phyloP scores from a whole-genome alignment of 2,888 invertebrate species.

The Dasysyrphus albostriatus region DNA sequence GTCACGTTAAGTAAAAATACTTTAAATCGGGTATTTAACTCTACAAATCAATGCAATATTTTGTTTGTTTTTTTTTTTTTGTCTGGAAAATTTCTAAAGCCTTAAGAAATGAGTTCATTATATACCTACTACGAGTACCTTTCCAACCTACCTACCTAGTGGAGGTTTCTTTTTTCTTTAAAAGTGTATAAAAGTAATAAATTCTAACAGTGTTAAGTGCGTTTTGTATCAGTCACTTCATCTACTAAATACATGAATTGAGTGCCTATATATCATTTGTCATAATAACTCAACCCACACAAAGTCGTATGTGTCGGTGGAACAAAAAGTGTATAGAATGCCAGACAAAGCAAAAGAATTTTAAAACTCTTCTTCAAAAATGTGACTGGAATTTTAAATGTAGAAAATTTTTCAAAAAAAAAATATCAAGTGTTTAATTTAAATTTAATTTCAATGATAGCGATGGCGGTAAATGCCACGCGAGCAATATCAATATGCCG shows the following conservation, averaged over 20 bases:
- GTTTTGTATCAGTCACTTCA: background rate
- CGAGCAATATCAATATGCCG: background rate
- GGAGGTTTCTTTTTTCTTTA: background rate
- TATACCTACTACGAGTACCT: no score
- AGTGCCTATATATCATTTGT: background rate
- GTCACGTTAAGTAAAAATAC: background rate
- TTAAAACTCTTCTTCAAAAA: slow-evolving; percentile 6
- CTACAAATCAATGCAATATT: slow-evolving; percentile 13
- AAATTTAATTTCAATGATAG: background rate
- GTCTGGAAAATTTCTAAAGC: background rate
- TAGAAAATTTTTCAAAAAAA: background rate
- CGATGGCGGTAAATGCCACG: background rate
- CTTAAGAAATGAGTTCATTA: background rate
- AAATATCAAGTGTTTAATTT: background rate
- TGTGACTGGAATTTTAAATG: slow-evolving; percentile 49
- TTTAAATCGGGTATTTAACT: slow-evolving; percentile 14
- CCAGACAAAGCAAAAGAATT: slow-evolving; percentile 47
- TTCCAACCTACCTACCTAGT: background rate
- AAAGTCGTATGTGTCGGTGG: background rate
- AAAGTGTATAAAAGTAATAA: background rate
- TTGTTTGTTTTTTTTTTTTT: no score
- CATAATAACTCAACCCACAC: slow-evolving; percentile 1
- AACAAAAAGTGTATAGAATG: background rate
- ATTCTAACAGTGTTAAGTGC: background rate
- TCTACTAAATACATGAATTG: background rate